Base-by-base conservation (phyloP, 2,113 vertebrate species). In the Ranitomeya imitator region DNA sequence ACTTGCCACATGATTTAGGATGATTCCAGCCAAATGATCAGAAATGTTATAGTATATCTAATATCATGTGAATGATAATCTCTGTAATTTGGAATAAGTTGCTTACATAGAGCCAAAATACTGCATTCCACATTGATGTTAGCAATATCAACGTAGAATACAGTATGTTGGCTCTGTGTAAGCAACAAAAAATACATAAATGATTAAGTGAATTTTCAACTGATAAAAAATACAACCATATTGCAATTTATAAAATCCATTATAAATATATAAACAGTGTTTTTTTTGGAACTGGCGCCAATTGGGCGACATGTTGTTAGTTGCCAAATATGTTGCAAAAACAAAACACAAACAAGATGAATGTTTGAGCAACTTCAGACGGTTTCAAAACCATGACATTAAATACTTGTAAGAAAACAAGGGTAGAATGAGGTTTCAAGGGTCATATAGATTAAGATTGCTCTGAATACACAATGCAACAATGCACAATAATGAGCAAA, bases 401-500 rank as follows among this genome's bases (percentile, higher is more conserved):
- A 23, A 14, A 79, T 0, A 6, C 23, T 80, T 14, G 14, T 9
- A 37, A 37, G 57, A 80, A 60, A 80, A 80, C n/a, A 31, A 80
- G 3, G 7, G 37, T 37, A 15, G n/a, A 79, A 16, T 60, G 79
- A 13, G 55, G 55, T 80, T 80, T 60, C 57, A 80, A 31, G 79
- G 79, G 57, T 80, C 79, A 60, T 26, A 9, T 31, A 23, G 31
- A 31, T 37, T 60, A 80, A 13, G 31, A 14, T 80, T 59, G 59
- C 60, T 60, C 55, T 60, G 31, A 14, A 60, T 26, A 80, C 37
- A 19, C 79, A 80, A 21, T 26, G 15, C 18, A 74, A 60, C 55
- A 80, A 80, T 80, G 11, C 16, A 60, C 55, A 80, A 10, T 31
- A 79, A 55, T 59, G 79, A 59, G 79, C 79, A 59, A 18, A 74